These are phyloP conservation scores for Paramisgurnus dabryanus DNA, from an alignment of 2,113 vertebrate species.

Conservation along the genomic window DNA sequence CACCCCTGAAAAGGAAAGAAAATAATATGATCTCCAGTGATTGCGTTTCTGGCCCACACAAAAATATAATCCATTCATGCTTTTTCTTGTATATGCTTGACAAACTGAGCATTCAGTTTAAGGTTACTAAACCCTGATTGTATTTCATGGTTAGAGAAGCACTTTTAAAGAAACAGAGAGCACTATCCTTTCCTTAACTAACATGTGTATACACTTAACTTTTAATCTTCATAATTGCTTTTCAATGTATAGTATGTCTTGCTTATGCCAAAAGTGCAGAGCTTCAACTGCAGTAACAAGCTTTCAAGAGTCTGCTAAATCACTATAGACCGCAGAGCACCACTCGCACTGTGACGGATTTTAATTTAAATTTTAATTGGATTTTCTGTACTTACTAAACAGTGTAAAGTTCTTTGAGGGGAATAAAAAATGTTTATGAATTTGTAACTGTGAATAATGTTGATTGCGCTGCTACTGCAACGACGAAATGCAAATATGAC, in stretches of 20 bases:
- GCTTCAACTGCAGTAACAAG: background rate
- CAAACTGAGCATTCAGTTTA: conserved; percentile 4
- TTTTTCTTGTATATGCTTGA: conserved; percentile 13
- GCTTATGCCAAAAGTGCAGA: background rate
- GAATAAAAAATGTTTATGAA: background rate
- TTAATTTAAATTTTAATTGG: background rate
- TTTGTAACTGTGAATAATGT: background rate
- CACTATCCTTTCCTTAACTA: background rate
- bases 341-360: background rate
- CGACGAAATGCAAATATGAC: background rate
- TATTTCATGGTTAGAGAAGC: background rate
- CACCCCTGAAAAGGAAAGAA: background rate
- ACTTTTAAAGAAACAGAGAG: background rate
- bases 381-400: background rate
- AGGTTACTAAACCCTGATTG: background rate
- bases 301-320: conserved; percentile 3
- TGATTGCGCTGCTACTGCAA: conserved; percentile 6
- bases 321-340: background rate
- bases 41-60: background rate
- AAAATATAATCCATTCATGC: conserved; percentile 2
- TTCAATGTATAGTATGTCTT: background rate
- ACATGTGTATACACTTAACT: conserved; percentile 13
- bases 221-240: background rate
- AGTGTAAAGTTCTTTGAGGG: background rate
- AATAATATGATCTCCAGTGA: background rate